These are phyloP conservation scores for Notiomystis cincta DNA, from an alignment of 2,113 vertebrate genomes.

Conservation along the genomic window DNA sequence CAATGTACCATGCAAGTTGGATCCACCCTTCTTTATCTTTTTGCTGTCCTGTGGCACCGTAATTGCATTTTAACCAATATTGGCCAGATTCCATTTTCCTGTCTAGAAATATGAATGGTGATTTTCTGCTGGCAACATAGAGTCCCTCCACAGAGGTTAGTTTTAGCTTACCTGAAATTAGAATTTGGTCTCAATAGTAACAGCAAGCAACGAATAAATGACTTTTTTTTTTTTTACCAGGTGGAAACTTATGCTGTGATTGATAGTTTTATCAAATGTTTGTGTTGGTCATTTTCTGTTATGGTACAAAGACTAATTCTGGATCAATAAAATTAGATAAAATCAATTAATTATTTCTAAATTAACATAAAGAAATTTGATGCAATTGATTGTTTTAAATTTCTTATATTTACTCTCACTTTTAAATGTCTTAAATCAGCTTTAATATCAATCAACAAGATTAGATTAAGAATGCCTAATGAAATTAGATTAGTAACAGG, in stretches of 20 bases:
- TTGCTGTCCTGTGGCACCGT: not conserved
- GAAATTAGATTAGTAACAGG: not conserved
- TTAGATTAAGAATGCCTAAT: not conserved
- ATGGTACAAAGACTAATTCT: not conserved
- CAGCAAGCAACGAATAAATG: not conserved
- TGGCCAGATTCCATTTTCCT: not conserved
- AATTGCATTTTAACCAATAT: not conserved
- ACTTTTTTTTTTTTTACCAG: not conserved
- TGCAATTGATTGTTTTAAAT: not conserved
- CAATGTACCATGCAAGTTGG: not conserved
- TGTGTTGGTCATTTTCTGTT: not conserved
- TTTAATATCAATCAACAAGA: not conserved
- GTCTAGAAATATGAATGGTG: not conserved
- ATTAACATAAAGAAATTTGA: not conserved
- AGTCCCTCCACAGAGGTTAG: not conserved
- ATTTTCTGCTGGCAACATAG: not conserved
- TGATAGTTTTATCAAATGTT: not conserved
- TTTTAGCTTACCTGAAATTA: not conserved
- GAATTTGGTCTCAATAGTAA: not conserved
- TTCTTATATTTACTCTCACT: not conserved
- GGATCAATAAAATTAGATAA: not conserved
- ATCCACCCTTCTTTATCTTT: not conserved
- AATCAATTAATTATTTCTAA: not conserved
- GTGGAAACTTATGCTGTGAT: not conserved
- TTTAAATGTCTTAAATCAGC: not conserved